phyloP scores from a whole-genome alignment of 2,113 vertebrate genomes.

The Atherinomorus stipes region DNA sequence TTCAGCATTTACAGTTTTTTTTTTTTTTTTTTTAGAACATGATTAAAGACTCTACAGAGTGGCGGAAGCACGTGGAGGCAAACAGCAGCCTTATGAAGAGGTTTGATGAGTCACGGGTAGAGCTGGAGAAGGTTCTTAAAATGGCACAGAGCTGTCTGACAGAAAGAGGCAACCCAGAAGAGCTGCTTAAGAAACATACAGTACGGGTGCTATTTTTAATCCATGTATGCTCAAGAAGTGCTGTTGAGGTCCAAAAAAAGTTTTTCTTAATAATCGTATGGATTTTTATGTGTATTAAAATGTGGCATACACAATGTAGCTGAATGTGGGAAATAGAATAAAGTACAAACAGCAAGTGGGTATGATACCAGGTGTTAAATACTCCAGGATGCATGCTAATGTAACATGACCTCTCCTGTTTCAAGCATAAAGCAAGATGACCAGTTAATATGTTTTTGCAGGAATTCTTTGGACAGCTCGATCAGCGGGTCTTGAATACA shows the following conservation, averaged over 20 bases:
- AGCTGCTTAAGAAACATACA: conserved; percentile 91
- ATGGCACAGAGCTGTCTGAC: conserved; percentile 87
- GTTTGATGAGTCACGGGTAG: conserved; percentile 94
- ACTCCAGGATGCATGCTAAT: not conserved
- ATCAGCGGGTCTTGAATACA: conserved; percentile 92
- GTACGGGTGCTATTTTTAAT: conserved; percentile 77
- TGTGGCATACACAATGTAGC: too few relatives aligned
- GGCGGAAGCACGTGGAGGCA: conserved; percentile 92
- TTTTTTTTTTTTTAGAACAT: conserved; percentile 83
- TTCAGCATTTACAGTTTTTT: not conserved
- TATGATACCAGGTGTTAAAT: not conserved
- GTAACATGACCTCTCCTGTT: not conserved
- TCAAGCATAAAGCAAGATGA: not conserved
- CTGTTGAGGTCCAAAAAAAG: not conserved
- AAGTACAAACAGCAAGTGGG: too few relatives aligned
- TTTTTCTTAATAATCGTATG: not conserved
- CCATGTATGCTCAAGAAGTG: not conserved
- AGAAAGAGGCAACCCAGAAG: conserved; percentile 93
- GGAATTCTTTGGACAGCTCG: conserved; percentile 96
- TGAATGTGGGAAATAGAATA: not conserved
- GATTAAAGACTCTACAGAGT: conserved; percentile 92
- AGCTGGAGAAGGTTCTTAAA: conserved; percentile 93
- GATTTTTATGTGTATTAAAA: too few relatives aligned
- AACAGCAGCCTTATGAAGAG: conserved; percentile 96
- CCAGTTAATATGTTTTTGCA: conserved; percentile 58